Conservation (phyloP, 2,113 vertebrate species). For the Callaeas wilsoni region DNA sequence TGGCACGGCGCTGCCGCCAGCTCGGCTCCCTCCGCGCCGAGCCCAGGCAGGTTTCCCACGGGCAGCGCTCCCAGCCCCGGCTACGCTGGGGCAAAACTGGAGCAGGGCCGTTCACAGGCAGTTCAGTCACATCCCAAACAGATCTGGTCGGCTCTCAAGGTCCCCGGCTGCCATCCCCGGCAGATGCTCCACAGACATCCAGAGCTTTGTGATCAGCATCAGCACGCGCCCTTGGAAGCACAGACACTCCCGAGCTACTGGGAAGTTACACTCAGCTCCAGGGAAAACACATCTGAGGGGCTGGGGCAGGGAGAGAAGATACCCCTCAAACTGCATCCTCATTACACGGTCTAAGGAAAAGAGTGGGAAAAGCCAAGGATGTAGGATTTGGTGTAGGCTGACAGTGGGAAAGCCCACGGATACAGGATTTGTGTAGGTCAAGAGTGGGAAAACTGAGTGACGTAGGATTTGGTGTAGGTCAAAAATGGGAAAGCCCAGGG, state of each 20-base stretch:
- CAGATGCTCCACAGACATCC: neutral
- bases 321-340: neutral
- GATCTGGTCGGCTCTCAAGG: neutral
- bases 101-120: neutral
- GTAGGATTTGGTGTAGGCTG: accelerated
- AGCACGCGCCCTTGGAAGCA: accelerated
- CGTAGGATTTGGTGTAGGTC: accelerated
- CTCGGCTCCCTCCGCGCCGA: neutral
- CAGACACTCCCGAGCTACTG: accelerated
- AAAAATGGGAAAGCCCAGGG: neutral
- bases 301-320: neutral
- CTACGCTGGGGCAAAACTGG: neutral
- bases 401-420: accelerated
- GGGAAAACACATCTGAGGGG: neutral
- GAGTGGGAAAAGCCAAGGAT: neutral
- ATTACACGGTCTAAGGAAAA: accelerated
- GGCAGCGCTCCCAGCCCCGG: slow-evolving; percentile 5
- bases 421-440: accelerated
- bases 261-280: neutral
- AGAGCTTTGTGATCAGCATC: neutral
- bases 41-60: slow-evolving; percentile 25
- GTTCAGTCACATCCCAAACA: neutral
- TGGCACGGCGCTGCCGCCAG: neutral
- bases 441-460: accelerated
- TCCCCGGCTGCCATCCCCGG: neutral